Percentiles rank a stretch among this genome's conserved stretches.
phyloP scores from a whole-genome alignment of 2,888 invertebrate species.

The Tipula unca region DNA sequence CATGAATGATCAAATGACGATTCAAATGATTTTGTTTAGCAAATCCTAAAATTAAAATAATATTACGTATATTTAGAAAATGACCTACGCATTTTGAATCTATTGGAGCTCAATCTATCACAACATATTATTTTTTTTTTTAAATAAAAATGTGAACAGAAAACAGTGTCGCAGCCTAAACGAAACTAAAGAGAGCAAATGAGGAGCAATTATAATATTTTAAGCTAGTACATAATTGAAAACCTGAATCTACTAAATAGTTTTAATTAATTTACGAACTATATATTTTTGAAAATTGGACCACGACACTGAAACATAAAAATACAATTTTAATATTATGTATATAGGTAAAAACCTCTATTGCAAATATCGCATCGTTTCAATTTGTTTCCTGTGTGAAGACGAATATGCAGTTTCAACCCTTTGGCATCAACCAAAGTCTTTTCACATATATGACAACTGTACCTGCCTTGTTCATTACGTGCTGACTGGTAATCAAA shows the following conservation, averaged over 20 bases:
- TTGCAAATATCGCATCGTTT: conserved; percentile 24
- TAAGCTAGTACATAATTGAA: neutral
- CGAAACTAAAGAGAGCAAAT: neutral
- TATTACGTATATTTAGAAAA: neutral
- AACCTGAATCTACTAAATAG: neutral
- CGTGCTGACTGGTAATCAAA: neutral
- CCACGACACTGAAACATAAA: neutral
- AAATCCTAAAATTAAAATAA: conserved; percentile 22
- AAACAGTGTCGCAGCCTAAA: neutral
- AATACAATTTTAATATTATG: conserved; percentile 8
- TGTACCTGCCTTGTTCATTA: conserved; percentile 20
- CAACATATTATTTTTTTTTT: neutral
- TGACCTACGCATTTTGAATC: neutral
- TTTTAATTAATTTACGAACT: neutral
- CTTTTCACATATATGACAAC: conserved; percentile 24
- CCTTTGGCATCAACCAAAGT: conserved; percentile 24
- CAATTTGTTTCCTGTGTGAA: conserved; percentile 25
- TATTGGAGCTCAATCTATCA: neutral
- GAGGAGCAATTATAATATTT: neutral
- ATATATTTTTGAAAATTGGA: neutral
- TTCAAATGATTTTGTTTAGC: conserved; percentile 24
- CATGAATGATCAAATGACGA: conserved; percentile 24
- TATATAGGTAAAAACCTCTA: conserved; percentile 20
- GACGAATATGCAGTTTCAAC: conserved; percentile 24
- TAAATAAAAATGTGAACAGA: neutral